Base-by-base conservation (phyloP, 2,113 vertebrate species). In the Nicator chloris region DNA sequence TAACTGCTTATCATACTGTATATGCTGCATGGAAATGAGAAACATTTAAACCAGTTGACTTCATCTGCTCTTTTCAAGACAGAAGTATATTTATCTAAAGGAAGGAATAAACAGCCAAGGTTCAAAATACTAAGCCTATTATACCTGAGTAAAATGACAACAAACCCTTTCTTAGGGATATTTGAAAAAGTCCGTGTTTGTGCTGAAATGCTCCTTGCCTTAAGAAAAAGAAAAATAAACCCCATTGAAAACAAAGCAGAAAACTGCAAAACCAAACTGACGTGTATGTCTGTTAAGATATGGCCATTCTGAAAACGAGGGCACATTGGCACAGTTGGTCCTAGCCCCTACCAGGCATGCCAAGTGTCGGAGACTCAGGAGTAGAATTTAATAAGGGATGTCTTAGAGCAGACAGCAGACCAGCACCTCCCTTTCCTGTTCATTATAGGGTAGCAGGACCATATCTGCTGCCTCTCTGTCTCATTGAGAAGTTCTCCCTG, bases 11-110 rank as follows among this genome's bases (percentile, higher is more conserved):
- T 91, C 76, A 92, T 91, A 90, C 18, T 82, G 66, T 86, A 53
- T 80, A 82, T 63, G 82, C 68, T 88, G 79, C 78, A 94, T 84
- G 86, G 68, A 94, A 96, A 94, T 95, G 95, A 95, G 92, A 94
- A 95, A 89, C 88, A 66, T 90, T 94, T 92, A 71, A 64, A 86
- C 77, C 85, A 68, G 65, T 78, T 89, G 64, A 90, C 88, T 92
- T 95, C 53, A 83, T 86, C 70, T 95, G 24, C 63, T 92, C 16
- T 86, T 88, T 93, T 95, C 81, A 95, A 82, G 75, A 63, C n/a
- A 69, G 75, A 79, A 72, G 24, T 59, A 5, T 93, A 76, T 96
- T 93, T 94, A 86, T 82, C 88, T 81, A 70, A 83, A 50, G n/a
- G 44, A 83, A 88, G 51, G 54, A 72, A 93, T 87, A 91, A 95